Evolutionary conservation across 2,797 vertebrate species (phyloP).

Genomic region (Gouania willdenowi): DNA sequence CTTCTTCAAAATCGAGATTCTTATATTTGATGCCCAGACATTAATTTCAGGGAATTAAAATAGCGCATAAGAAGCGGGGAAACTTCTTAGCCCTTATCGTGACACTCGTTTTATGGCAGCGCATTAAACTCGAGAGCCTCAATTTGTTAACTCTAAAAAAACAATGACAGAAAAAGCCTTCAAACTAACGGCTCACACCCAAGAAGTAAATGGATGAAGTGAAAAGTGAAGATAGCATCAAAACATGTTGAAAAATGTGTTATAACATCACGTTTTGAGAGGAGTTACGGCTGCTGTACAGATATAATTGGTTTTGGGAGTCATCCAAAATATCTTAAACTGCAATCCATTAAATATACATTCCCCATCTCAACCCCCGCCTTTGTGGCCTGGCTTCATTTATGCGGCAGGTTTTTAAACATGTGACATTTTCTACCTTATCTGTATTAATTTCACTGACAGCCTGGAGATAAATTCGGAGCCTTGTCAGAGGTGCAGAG

Average conservation of each 20-base stretch:
- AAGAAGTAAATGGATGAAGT: slow-evolving; percentile 1
- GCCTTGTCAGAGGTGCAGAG: slow-evolving; percentile 60
- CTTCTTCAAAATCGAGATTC: too few species aligned
- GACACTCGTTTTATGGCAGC: slow-evolving; percentile 50
- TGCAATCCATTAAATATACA: slow-evolving; percentile 58
- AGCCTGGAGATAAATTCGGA: slow-evolving; percentile 73
- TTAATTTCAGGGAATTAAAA: too few species aligned
- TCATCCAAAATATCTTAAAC: slow-evolving; percentile 52
- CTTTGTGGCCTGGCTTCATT: slow-evolving; percentile 49
- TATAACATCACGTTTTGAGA: slow-evolving; percentile 30
- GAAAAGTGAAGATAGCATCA: too few species aligned
- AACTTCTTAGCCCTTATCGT: slow-evolving; percentile 32
- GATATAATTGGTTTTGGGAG: slow-evolving; percentile 64
- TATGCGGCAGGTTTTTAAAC: slow-evolving; percentile 60
- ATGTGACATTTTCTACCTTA: slow-evolving; percentile 71
- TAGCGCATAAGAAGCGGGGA: slow-evolving; percentile 23
- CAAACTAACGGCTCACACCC: slow-evolving; percentile 8
- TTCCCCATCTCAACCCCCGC: slow-evolving; percentile 13
- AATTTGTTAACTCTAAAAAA: slow-evolving; percentile 55
- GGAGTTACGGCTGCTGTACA: slow-evolving; percentile 42
- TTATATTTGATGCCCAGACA: too few species aligned
- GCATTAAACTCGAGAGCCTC: slow-evolving; percentile 51
- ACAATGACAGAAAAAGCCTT: slow-evolving; percentile 30
- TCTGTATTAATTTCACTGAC: slow-evolving; percentile 76
- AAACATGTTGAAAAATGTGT: slow-evolving; percentile 16